Percentiles rank a stretch among this genome's conserved stretches.
phyloP scores from a whole-genome alignment of 2,888 invertebrate species.

The Torymus tubicola region DNA sequence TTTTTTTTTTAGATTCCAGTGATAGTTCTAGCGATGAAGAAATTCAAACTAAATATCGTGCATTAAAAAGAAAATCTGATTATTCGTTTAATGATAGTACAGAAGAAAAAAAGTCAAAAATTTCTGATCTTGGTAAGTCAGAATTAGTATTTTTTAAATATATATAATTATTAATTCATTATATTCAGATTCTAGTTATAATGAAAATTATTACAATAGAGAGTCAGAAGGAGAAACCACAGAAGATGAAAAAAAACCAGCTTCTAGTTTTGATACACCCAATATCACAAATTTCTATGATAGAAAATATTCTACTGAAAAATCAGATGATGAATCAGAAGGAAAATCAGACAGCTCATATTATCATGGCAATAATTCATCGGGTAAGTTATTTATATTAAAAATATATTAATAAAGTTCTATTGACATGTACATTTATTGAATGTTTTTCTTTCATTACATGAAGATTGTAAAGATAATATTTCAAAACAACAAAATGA shows the following conservation, averaged over 20 bases:
- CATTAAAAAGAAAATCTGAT: slow-evolving; percentile 22
- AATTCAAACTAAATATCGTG: background rate
- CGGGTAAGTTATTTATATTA: slow-evolving; percentile 21
- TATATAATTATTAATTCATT: background rate
- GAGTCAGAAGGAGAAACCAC: slow-evolving; percentile 8
- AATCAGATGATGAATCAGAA: slow-evolving; percentile 40
- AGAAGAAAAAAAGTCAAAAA: slow-evolving; percentile 19
- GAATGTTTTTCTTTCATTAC: too few relatives aligned
- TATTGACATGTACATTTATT: background rate
- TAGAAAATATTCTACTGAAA: slow-evolving; percentile 1
- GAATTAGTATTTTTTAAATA: background rate
- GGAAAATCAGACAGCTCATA: slow-evolving; percentile 32
- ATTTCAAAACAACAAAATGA: slow-evolving; percentile 3
- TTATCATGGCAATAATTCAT: slow-evolving; percentile 20
- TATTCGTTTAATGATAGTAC: slow-evolving; percentile 15
- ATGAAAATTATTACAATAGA: slow-evolving; percentile 28
- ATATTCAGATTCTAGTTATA: slow-evolving; percentile 26
- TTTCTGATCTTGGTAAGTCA: slow-evolving; percentile 17
- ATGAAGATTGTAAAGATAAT: slow-evolving; percentile 28
- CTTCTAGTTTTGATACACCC: slow-evolving; percentile 3
- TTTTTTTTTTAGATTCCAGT: slow-evolving; percentile 35
- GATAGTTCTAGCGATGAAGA: slow-evolving; percentile 44
- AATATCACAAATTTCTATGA: slow-evolving; percentile 40
- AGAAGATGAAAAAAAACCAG: slow-evolving; percentile 8
- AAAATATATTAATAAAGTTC: background rate